phyloP scores from a whole-genome alignment of 2,888 invertebrate genomes.

The Nemoura dubitans region DNA sequence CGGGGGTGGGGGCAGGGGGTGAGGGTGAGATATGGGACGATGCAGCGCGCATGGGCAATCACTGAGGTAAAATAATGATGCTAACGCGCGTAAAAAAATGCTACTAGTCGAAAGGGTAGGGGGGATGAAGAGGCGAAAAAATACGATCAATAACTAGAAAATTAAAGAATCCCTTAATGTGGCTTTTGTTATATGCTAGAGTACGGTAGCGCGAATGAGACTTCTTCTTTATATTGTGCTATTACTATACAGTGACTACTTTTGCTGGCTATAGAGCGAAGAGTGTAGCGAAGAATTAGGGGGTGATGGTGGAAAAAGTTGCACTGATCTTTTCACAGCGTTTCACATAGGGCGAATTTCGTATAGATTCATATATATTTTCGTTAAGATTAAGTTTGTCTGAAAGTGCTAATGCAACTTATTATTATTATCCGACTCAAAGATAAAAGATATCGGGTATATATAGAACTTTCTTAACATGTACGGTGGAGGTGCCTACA shows the following conservation, averaged over 20 bases:
- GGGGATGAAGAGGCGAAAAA: conserved; percentile 40
- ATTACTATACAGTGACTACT: neutral
- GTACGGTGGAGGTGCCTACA: neutral
- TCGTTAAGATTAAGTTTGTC: neutral
- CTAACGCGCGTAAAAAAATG: conserved; percentile 41
- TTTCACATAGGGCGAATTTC: neutral
- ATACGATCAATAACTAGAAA: conserved; percentile 42
- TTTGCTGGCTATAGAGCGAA: neutral
- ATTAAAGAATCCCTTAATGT: conserved; percentile 43
- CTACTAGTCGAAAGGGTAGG: conserved; percentile 5
- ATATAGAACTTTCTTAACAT: neutral
- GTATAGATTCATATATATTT: conserved; percentile 2
- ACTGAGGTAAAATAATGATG: conserved; percentile 43
- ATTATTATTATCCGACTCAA: neutral
- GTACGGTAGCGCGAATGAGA: neutral
- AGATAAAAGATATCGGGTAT: neutral
- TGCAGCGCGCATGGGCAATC: conserved; percentile 39
- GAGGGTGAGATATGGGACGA: conserved; percentile 30
- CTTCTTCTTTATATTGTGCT: neutral
- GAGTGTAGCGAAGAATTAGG: neutral
- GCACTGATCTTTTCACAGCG: neutral
- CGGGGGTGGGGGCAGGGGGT: conserved; percentile 4
- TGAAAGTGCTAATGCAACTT: neutral
- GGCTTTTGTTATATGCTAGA: conserved; percentile 29
- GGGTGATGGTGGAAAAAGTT: neutral